A percentile compares a stretch with the other conserved stretches of the same genome.
These are phyloP conservation scores for Ophraella communa DNA, from an alignment of 2,888 invertebrate species.

Conservation along the genomic window DNA sequence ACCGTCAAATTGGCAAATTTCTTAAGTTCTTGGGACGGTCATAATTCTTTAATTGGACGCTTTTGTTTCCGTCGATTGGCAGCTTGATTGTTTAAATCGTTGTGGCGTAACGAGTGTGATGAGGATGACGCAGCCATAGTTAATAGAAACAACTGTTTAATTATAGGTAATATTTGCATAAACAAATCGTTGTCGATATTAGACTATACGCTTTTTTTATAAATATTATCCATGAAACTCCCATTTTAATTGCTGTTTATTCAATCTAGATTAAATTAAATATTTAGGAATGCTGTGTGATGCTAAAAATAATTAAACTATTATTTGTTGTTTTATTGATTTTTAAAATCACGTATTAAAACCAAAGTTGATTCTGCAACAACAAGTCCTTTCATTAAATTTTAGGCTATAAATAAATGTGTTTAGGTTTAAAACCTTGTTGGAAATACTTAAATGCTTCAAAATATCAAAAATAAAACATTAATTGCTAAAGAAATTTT, in stretches of 20 bases:
- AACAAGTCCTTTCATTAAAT: too few species aligned
- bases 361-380: too few species aligned
- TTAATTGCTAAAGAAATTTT: too few species aligned
- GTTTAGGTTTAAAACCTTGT: too few species aligned
- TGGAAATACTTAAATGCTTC: too few species aligned
- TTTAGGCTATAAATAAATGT: too few species aligned
- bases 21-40: conserved; percentile 22
- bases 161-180: neutral
- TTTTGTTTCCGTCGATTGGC: conserved; percentile 37
- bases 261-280: neutral
- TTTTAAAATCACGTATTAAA: too few species aligned
- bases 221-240: neutral
- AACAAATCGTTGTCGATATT: neutral
- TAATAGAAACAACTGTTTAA: neutral
- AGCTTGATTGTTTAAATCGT: conserved; percentile 24
- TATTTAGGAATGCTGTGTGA: too few species aligned
- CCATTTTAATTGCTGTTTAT: too few species aligned
- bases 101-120: conserved; percentile 13
- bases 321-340: too few species aligned
- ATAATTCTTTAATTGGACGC: conserved; percentile 37
- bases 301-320: too few species aligned
- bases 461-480: too few species aligned
- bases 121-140: neutral
- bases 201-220: neutral
- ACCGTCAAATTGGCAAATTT: conserved; percentile 28